phyloP scores from a whole-genome alignment of 2,888 invertebrate genomes.

The Aspidiotus rigidus region DNA sequence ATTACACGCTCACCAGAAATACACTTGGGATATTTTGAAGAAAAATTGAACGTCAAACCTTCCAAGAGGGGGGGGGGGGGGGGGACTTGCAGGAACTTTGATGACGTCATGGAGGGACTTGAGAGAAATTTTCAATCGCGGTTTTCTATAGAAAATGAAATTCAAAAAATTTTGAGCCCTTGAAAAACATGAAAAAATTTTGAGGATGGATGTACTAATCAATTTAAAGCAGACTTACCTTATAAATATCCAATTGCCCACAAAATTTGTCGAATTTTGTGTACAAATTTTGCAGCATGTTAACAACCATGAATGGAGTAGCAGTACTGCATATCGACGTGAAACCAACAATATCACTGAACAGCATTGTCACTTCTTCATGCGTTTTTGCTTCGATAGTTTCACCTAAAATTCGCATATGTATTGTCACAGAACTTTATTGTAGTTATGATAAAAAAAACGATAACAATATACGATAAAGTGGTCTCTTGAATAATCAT shows the following conservation, averaged over 20 bases:
- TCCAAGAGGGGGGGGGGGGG: too few relatives aligned
- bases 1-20: too few relatives aligned
- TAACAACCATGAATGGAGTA: slow-evolving; percentile 91
- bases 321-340: slow-evolving; percentile 91
- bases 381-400: slow-evolving; percentile 87
- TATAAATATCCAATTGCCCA: slow-evolving; percentile 87
- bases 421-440: not conserved
- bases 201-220: not conserved
- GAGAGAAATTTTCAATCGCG: too few relatives aligned
- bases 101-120: too few relatives aligned
- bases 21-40: too few relatives aligned
- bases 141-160: too few relatives aligned
- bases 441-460: not conserved
- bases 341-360: slow-evolving; percentile 93
- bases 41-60: too few relatives aligned
- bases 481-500: too few relatives aligned
- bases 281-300: slow-evolving; percentile 86
- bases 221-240: slow-evolving; percentile 51
- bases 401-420: slow-evolving; percentile 52
- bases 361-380: slow-evolving; percentile 88
- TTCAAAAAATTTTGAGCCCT: too few relatives aligned
- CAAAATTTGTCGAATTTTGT: slow-evolving; percentile 88
- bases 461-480: too few relatives aligned
- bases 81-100: too few relatives aligned
- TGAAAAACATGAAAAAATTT: not conserved